Evolutionary conservation across 2,113 vertebrate species (phyloP).

Genomic region (Hemicordylus capensis): DNA sequence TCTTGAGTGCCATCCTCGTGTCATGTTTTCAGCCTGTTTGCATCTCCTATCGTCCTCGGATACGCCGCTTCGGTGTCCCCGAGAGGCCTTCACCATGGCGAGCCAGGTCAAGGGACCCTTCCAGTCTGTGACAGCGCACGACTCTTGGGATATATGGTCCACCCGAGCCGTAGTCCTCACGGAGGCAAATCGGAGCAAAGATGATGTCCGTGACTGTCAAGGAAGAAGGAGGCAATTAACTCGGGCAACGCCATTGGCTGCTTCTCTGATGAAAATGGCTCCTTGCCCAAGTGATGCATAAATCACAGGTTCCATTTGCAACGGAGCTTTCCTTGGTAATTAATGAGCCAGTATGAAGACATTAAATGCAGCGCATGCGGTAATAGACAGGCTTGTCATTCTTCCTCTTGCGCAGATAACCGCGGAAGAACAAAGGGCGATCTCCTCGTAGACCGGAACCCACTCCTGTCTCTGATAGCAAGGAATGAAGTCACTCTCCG

Average conservation of each 20-base stretch:
- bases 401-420: slow-evolving; percentile 64
- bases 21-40: not conserved
- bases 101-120: not conserved
- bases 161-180: not conserved
- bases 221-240: slow-evolving; percentile 15
- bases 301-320: slow-evolving; percentile 65
- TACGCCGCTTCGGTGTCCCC: not conserved
- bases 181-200: not conserved
- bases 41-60: not conserved
- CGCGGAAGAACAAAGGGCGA: slow-evolving; percentile 64
- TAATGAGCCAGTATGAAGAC: slow-evolving; percentile 74
- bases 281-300: slow-evolving; percentile 61
- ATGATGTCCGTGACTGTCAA: not conserved
- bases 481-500: slow-evolving; percentile 62
- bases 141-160: not conserved
- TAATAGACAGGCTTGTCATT: slow-evolving; percentile 69
- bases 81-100: no score
- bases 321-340: slow-evolving; percentile 70
- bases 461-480: slow-evolving; percentile 60
- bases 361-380: slow-evolving; percentile 58
- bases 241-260: not conserved
- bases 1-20: no score
- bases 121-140: not conserved
- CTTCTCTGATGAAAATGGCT: slow-evolving; percentile 51
- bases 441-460: slow-evolving; percentile 65